These are phyloP conservation scores for Leptodactylus fuscus DNA, from an alignment of 2,113 vertebrate species.

Conservation along the genomic window DNA sequence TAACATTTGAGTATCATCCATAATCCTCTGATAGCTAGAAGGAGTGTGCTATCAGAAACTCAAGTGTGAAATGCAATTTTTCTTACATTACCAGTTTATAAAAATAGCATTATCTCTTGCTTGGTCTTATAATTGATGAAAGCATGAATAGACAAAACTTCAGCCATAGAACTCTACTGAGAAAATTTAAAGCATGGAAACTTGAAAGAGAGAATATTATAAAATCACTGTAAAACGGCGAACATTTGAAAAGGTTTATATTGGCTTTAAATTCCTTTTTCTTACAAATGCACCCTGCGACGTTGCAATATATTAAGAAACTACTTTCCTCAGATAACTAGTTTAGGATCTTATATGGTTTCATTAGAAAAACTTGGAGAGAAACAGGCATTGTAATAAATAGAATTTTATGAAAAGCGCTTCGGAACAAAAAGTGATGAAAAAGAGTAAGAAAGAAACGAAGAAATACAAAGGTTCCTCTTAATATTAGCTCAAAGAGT, in stretches of 20 bases:
- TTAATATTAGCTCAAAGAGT: neutral
- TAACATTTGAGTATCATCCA: constrained; percentile 57
- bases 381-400: neutral
- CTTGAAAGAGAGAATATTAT: constrained; percentile 53
- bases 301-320: constrained; percentile 46
- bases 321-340: constrained; percentile 42
- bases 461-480: neutral
- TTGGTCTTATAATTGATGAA: constrained; percentile 61
- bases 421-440: neutral
- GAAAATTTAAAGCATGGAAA: constrained; percentile 56
- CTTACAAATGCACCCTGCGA: constrained; percentile 37
- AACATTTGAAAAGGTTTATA: constrained; percentile 56
- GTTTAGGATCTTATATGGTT: constrained; percentile 40
- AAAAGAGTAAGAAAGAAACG: neutral
- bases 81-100: constrained; percentile 57
- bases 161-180: constrained; percentile 43
- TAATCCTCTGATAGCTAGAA: constrained; percentile 58
- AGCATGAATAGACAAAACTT: constrained; percentile 60
- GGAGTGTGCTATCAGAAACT: constrained; percentile 55
- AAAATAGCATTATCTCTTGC: constrained; percentile 58
- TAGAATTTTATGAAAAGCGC: constrained; percentile 15
- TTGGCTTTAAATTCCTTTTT: constrained; percentile 43
- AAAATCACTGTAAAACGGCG: constrained; percentile 46
- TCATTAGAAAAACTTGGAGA: constrained; percentile 26
- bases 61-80: constrained; percentile 60